These are phyloP conservation scores for Grapholita molesta DNA, from an alignment of 1,140 invertebrate species.

Conservation along the genomic window DNA sequence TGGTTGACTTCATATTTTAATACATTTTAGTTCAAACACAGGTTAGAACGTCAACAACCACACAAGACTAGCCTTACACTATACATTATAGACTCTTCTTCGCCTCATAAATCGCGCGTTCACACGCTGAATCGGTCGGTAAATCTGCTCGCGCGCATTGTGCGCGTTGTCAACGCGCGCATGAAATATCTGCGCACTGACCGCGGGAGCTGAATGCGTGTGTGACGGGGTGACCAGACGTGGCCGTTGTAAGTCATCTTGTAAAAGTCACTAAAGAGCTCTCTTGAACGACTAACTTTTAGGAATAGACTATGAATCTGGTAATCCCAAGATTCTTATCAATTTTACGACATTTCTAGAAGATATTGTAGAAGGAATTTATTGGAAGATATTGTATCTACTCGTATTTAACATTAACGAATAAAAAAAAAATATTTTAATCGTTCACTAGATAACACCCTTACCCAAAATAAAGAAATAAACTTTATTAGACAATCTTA, in stretches of 20 bases:
- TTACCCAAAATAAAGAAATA: too few species aligned
- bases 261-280: background rate
- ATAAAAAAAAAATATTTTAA: too few species aligned
- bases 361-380: too few species aligned
- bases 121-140: conserved; percentile 1
- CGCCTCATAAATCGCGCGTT: background rate
- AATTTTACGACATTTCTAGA: too few species aligned
- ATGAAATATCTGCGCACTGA: background rate
- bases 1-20: background rate
- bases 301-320: too few species aligned
- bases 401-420: too few species aligned
- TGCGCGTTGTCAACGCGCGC: background rate
- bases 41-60: background rate
- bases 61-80: background rate
- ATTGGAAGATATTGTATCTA: too few species aligned
- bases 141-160: background rate
- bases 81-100: background rate
- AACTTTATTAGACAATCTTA: too few species aligned
- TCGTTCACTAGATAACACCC: too few species aligned
- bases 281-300: background rate
- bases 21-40: background rate
- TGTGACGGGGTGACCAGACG: background rate
- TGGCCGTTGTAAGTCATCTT: background rate
- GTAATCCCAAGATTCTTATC: too few species aligned
- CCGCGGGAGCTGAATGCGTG: background rate